These are phyloP conservation scores for Octomys mimax DNA, from an alignment of 2,797 vertebrate species.

Conservation along the genomic window DNA sequence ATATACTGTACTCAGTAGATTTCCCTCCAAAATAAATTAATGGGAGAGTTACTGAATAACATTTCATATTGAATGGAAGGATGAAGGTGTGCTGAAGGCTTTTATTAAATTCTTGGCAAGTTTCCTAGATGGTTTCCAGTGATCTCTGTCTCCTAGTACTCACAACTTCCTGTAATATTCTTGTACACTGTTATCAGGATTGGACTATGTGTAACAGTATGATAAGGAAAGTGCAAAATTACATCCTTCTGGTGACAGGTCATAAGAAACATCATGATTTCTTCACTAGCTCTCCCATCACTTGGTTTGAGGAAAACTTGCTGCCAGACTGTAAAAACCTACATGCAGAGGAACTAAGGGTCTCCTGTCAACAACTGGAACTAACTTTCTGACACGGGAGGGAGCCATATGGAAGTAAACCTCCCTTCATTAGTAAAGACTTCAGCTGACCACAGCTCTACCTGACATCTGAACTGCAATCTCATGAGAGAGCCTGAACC, in stretches of 20 bases:
- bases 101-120: background rate
- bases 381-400: background rate
- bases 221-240: background rate
- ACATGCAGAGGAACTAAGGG: background rate
- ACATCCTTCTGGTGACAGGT: background rate
- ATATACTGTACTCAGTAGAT: background rate
- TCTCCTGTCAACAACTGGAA: background rate
- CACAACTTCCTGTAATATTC: background rate
- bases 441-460: background rate
- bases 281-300: background rate
- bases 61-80: background rate
- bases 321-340: background rate
- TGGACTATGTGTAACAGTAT: background rate
- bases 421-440: background rate
- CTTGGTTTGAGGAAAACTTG: background rate
- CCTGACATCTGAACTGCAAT: background rate
- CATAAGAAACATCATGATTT: background rate
- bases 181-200: background rate
- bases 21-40: slow-evolving; percentile 1
- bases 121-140: background rate
- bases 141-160: background rate
- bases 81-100: background rate
- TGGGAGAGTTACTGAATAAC: background rate
- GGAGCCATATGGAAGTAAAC: background rate
- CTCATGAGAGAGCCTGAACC: background rate